Percentiles rank a stretch among this genome's conserved stretches.
These are phyloP conservation scores for Drosophila greeni DNA, from an alignment of 2,888 invertebrate genomes.

Conservation along the genomic window DNA sequence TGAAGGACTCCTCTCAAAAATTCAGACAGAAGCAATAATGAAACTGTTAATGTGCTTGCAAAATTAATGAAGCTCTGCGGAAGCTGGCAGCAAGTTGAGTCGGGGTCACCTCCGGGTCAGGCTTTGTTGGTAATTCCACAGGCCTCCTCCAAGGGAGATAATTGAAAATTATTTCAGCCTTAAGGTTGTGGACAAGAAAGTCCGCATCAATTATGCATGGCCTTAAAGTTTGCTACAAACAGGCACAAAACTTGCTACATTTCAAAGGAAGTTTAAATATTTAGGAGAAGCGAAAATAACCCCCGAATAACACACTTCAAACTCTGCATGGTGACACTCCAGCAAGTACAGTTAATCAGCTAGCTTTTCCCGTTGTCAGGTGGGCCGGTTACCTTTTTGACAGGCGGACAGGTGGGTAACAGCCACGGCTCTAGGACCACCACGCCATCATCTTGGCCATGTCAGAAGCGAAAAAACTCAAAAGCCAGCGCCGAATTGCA, in stretches of 20 bases:
- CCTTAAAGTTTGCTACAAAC: neutral
- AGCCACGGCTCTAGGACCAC: slow-evolving; percentile 24
- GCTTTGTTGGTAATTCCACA: slow-evolving; percentile 6
- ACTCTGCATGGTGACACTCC: slow-evolving; percentile 2
- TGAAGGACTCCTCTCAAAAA: slow-evolving; percentile 16
- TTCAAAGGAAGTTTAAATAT: neutral
- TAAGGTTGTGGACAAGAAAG: slow-evolving; percentile 27
- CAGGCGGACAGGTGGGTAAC: slow-evolving; percentile 32
- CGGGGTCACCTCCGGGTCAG: slow-evolving; percentile 2
- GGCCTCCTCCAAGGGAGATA: slow-evolving; percentile 15
- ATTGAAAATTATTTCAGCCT: slow-evolving; percentile 36
- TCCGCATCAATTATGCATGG: slow-evolving; percentile 16
- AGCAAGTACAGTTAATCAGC: slow-evolving; percentile 22
- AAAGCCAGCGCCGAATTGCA: slow-evolving; percentile 57
- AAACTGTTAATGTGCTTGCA: slow-evolving; percentile 65
- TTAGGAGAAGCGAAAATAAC: neutral
- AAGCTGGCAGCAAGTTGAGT: slow-evolving; percentile 27
- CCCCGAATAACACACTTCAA: neutral
- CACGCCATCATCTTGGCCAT: slow-evolving; percentile 31
- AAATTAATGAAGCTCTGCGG: slow-evolving; percentile 48
- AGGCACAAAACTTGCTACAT: neutral
- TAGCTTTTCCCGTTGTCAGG: slow-evolving; percentile 27
- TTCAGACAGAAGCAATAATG: slow-evolving; percentile 61
- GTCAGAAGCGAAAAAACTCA: slow-evolving; percentile 25
- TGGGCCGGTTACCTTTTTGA: slow-evolving; percentile 33